These are phyloP conservation scores for Astreopora myriophthalma DNA, from an alignment of 64 coral and sea anemone species.

Conservation along the genomic window DNA sequence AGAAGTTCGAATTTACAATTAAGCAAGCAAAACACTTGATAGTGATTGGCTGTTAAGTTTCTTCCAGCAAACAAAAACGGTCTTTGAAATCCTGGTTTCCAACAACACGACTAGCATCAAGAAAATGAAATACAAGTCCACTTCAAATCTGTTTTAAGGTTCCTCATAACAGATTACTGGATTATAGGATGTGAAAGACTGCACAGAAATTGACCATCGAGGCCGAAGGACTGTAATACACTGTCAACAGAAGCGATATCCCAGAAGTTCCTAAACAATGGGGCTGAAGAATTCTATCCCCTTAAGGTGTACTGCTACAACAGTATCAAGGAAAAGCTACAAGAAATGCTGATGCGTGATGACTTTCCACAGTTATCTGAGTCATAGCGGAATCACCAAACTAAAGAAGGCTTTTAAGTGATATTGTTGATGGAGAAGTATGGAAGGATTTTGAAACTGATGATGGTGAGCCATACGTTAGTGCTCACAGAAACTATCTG, in stretches of 20 bases:
- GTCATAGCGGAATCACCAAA: conserved; percentile 16
- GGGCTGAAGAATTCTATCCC: conserved; percentile 26
- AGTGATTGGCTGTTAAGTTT: not conserved
- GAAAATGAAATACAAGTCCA: too few relatives aligned
- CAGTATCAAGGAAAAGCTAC: conserved; percentile 39
- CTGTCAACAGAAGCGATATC: not conserved
- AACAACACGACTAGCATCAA: not conserved
- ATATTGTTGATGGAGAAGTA: conserved; percentile 32
- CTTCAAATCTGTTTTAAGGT: too few relatives aligned
- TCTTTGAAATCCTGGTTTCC: not conserved
- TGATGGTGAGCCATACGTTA: conserved; percentile 8
- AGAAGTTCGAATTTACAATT: not conserved
- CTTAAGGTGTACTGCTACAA: conserved; percentile 71
- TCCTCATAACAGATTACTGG: not conserved
- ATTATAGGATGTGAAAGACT: not conserved
- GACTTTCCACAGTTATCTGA: conserved; percentile 57
- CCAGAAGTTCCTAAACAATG: conserved; percentile 17
- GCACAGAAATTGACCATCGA: not conserved
- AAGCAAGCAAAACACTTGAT: not conserved
- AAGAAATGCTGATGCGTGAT: not conserved
- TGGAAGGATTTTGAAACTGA: conserved; percentile 33
- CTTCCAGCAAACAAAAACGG: not conserved
- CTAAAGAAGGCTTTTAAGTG: not conserved
- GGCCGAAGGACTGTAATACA: not conserved
- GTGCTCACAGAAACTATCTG: conserved; percentile 32